These are phyloP conservation scores for Drosophila nikananu DNA, from an alignment of 1,140 invertebrate species.

Conservation along the genomic window DNA sequence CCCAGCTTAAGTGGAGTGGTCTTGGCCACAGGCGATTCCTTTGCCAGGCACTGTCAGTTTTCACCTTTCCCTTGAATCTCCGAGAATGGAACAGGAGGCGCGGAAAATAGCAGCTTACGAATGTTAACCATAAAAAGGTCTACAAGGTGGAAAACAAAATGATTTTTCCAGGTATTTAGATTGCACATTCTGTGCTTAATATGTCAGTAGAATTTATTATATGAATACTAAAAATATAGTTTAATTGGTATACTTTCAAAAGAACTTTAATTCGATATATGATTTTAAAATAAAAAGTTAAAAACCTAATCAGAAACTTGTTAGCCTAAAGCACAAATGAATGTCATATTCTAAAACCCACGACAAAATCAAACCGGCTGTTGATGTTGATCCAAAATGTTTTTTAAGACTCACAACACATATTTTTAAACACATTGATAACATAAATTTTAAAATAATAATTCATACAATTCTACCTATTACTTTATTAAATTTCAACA, in stretches of 20 bases:
- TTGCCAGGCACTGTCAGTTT: constrained; percentile 61
- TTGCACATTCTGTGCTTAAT: neutral
- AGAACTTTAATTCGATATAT: neutral
- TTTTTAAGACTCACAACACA: no score
- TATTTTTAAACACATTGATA: no score
- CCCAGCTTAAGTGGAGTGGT: constrained; percentile 16
- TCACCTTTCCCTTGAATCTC: constrained; percentile 2
- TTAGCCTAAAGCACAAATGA: neutral
- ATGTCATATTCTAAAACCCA: no score
- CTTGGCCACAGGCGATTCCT: constrained; percentile 11
- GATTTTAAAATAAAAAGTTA: no score
- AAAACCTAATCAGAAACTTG: no score
- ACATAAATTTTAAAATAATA: no score
- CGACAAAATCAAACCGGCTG: no score
- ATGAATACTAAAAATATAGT: neutral
- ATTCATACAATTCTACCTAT: no score
- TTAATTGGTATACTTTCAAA: neutral
- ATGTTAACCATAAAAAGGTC: neutral
- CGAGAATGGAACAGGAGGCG: neutral
- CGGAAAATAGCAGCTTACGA: constrained; percentile 5
- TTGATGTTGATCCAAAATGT: no score
- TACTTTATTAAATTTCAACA: neutral
- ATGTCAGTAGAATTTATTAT: neutral
- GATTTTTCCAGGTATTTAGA: neutral
- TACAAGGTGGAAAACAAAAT: no score